Conservation (phyloP, 2,113 vertebrate species). For the Anolis sagrei region DNA sequence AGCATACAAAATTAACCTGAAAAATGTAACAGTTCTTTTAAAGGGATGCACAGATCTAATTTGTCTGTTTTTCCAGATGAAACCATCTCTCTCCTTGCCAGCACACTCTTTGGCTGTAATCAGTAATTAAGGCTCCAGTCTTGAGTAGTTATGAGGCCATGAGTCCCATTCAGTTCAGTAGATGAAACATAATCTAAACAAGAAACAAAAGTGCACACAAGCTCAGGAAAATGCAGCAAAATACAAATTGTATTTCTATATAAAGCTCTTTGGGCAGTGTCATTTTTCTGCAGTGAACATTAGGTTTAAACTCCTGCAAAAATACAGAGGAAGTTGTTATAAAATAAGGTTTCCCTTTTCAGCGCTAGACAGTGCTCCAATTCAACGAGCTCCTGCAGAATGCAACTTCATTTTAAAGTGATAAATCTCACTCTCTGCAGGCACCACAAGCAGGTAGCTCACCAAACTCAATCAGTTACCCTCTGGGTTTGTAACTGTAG, state of each 20-base stretch:
- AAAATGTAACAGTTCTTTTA: slow-evolving; percentile 36
- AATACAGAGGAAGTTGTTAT: accelerated
- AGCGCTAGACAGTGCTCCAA: not conserved
- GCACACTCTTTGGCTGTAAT: not conserved
- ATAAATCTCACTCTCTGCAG: not conserved
- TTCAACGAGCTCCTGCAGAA: not conserved
- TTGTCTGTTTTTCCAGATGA: not conserved
- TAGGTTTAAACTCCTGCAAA: accelerated
- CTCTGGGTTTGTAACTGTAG: not conserved
- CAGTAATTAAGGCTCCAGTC: not conserved
- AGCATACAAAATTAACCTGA: slow-evolving; percentile 57
- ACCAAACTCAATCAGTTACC: slow-evolving; percentile 23
- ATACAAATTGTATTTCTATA: slow-evolving; percentile 17
- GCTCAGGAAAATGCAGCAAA: not conserved
- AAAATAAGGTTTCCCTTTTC: not conserved
- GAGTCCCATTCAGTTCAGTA: not conserved
- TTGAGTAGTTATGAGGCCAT: not conserved
- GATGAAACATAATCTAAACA: not conserved
- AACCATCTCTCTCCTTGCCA: not conserved
- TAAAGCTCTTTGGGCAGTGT: not conserved
- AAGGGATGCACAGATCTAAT: not conserved
- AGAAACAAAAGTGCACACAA: not conserved
- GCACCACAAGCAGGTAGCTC: slow-evolving; percentile 7
- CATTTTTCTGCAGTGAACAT: not conserved
- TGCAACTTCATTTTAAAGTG: not conserved